Evolutionary conservation across 2,888 invertebrate species (phyloP), one percentile per base, ranked within the genome.

Genomic region (Apocheima hispidaria): DNA sequence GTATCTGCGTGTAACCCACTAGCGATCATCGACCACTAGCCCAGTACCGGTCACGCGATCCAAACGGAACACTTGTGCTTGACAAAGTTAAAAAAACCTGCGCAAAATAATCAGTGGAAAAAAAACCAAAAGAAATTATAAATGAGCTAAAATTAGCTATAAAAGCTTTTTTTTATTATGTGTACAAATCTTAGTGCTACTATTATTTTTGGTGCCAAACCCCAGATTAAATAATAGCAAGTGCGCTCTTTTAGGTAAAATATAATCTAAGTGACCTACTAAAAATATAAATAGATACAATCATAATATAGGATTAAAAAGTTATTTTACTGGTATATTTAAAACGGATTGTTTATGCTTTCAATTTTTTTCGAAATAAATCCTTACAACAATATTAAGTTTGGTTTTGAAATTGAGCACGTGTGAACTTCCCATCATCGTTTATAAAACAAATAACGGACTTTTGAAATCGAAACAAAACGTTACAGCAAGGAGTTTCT

Each of bases 401-500:
- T 28, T 30, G 12, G 12, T 18, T 30, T 30, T 30, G 12, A 2
- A 43, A 53, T 43, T 14, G 12, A 6, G 41, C 36, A 23, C 54
- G 49, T 50, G 54, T 54, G 49, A 55, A 60, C 30, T 44, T 56
- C 46, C 18, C 46, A 51, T 33, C 46, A 51, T 33, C 38, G 38
- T 50, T 55, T 23, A n/a, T 30, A 38, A 61, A 46, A 56, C 33
- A 52, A 56, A 61, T 48, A 61, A 56, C 61, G 51, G 56, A 35
- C 7, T 52, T 57, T 49, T n/a, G 46, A 62, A 62, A 62, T 43
- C 2, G 52, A 52, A 51, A 54, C 26, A 3, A 43, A 20, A 44
- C 51, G 51, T 46, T 60, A 16, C 46, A 10, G 20, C 43, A 51
- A 53, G 33, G 26, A 40, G 40, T 53, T 36, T 26, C 41, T 49